Evolutionary conservation across 1,140 invertebrate genomes (phyloP), one percentile per base, ranked within the genome.

Genomic region (Ceratoteleas bidentatus): DNA sequence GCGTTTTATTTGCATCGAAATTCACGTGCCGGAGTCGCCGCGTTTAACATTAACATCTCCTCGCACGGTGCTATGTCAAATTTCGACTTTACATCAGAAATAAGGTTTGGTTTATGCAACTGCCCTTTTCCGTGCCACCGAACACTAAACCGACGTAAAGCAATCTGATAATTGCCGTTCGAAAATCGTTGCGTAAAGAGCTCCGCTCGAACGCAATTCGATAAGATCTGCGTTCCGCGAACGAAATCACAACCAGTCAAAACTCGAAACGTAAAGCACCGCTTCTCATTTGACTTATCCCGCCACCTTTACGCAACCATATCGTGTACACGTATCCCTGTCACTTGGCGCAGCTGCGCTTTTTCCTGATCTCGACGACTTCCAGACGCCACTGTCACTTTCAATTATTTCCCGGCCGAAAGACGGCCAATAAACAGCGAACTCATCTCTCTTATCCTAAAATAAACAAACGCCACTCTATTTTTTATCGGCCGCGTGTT

Each of bases 391-490:
- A 14, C 38, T 69, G 49, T 50, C 65, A 56, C 52, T 72, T 79
- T 79, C 61, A 66, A 70, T 73, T 66, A 79, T 78, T 72, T 65
- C 47, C 61, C 66, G 13, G 8, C 14, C 10, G 60, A 66, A 61
- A 66, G 60, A 79, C 40, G 40, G 38, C 62, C 57, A 79, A 79
- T 79, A 79, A 79, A 73, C 62, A 34, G 49, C 7, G 11, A 0
- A 6, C 32, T n/a, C 32, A 33, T n/a, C 52, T 7, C 38, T 54
- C 69, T 69, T 73, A 80, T 62, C 62, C 36, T 38, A 80, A 80
- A 80, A 80, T 74, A 80, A 80, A 80, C 58, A 74, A 50, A 60
- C 50, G 9, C n/a, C 69, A 62, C 64, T 72, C 61, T 72, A 72
- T 56, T 68, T 69, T 73, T 73, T 68, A 73, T 62, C 50, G 13